phyloP scores from a whole-genome alignment of 2,888 invertebrate genomes.

The Hemistola chrysoprasaria region DNA sequence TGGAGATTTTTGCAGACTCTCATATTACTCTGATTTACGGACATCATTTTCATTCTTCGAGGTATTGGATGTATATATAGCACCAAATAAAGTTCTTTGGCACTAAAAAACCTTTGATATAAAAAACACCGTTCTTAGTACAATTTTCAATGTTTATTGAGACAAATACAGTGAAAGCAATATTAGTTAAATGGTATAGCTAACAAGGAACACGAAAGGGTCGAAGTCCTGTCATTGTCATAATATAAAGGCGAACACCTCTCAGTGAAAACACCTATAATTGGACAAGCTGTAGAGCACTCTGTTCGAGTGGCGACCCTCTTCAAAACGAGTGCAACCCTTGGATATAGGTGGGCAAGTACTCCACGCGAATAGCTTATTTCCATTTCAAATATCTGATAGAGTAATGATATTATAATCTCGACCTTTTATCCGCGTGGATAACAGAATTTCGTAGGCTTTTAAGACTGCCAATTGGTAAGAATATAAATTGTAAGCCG shows the following conservation, averaged over 20 bases:
- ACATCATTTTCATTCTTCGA: conserved; percentile 19
- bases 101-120: conserved; percentile 15
- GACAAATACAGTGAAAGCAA: conserved; percentile 2
- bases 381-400: conserved; percentile 43
- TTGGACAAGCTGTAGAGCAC: conserved; percentile 67
- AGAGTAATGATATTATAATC: conserved; percentile 7
- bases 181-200: conserved; percentile 10
- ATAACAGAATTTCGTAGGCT: conserved; percentile 10
- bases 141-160: no score
- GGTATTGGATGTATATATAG: conserved; percentile 9
- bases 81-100: conserved; percentile 10
- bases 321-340: conserved; percentile 57
- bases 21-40: conserved; percentile 35
- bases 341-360: conserved; percentile 37
- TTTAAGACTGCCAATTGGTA: conserved; percentile 5
- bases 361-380: conserved; percentile 47
- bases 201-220: conserved; percentile 17
- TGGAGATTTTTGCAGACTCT: conserved; percentile 33
- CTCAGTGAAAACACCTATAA: conserved; percentile 66
- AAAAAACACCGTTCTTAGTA: conserved; percentile 19
- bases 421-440: conserved; percentile 3
- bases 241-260: conserved; percentile 46
- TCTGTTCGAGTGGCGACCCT: conserved; percentile 66
- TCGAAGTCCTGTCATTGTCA: conserved; percentile 34
- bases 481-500: conserved; percentile 1